Evolutionary conservation across 2,888 invertebrate species (phyloP).

Genomic region (Phoenoteleia sp.): DNA sequence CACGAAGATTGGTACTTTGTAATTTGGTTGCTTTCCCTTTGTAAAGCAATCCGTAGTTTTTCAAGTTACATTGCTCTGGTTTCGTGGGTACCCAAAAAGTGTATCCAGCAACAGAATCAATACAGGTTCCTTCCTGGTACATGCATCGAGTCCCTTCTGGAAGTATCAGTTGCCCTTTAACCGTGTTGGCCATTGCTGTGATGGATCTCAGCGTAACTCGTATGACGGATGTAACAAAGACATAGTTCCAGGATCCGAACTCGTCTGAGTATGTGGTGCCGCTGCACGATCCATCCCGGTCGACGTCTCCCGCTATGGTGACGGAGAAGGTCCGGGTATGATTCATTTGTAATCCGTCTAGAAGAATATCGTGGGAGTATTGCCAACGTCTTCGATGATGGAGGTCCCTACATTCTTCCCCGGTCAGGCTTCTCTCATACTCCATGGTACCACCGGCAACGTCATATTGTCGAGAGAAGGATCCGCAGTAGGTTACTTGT

Average conservation of each 20-base stretch:
- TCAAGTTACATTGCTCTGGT: slow-evolving; percentile 37
- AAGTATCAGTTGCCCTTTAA: background rate
- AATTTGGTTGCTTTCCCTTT: slow-evolving; percentile 52
- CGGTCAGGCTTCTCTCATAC: background rate
- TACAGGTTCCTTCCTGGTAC: slow-evolving; percentile 6
- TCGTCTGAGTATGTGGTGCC: slow-evolving; percentile 10
- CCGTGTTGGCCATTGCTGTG: background rate
- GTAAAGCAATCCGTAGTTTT: slow-evolving; percentile 69
- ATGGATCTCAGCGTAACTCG: background rate
- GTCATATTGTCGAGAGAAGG: background rate
- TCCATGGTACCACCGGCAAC: background rate
- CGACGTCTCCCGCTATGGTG: background rate
- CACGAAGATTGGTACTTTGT: background rate
- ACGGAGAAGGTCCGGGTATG: background rate
- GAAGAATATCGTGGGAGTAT: background rate
- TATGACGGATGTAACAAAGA: slow-evolving; percentile 1
- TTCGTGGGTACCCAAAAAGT: background rate
- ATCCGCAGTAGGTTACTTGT: background rate
- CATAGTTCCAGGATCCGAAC: background rate
- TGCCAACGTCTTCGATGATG: background rate
- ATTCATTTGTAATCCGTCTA: background rate
- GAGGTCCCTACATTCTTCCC: background rate
- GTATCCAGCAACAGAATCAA: background rate
- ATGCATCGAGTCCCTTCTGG: slow-evolving; percentile 21
- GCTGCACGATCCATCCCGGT: background rate